Evolutionary conservation across 2,797 vertebrate genomes (phyloP).

Genomic region (Synanceia verrucosa): DNA sequence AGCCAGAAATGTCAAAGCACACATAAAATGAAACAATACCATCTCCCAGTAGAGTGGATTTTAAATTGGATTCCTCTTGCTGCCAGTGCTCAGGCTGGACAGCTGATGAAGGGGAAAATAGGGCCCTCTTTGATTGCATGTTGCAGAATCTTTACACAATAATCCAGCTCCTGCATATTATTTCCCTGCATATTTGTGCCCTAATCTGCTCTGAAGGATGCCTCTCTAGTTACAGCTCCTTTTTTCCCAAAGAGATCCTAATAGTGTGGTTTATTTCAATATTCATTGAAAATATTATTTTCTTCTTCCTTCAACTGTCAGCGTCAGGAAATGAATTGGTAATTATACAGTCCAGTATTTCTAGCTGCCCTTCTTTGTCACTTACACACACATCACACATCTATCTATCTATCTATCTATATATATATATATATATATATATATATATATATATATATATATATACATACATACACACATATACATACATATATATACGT

Average conservation of each 20-base stretch:
- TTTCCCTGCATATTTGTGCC: slow-evolving; percentile 82
- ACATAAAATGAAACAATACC: slow-evolving; percentile 91
- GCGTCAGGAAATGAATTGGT: slow-evolving; percentile 80
- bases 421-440: no score
- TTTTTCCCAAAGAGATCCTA: slow-evolving; percentile 71
- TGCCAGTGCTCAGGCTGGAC: slow-evolving; percentile 79
- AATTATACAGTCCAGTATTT: slow-evolving; percentile 80
- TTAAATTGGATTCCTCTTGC: slow-evolving; percentile 89
- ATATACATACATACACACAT: no score
- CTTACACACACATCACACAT: no score
- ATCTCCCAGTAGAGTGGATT: slow-evolving; percentile 85
- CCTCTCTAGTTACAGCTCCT: slow-evolving; percentile 69
- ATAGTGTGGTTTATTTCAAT: slow-evolving; percentile 81
- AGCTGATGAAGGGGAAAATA: slow-evolving; percentile 87
- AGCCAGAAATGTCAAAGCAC: slow-evolving; percentile 89
- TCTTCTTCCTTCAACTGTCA: slow-evolving; percentile 80
- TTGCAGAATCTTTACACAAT: slow-evolving; percentile 87
- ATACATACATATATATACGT: no score
- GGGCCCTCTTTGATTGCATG: slow-evolving; percentile 86
- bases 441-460: no score
- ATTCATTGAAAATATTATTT: slow-evolving; percentile 80
- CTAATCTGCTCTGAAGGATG: slow-evolving; percentile 82
- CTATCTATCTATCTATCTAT: no score
- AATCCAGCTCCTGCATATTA: slow-evolving; percentile 85
- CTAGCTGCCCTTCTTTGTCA: slow-evolving; percentile 70